phyloP scores from a whole-genome alignment of 2,113 vertebrate genomes.

The Guaruba guarouba region DNA sequence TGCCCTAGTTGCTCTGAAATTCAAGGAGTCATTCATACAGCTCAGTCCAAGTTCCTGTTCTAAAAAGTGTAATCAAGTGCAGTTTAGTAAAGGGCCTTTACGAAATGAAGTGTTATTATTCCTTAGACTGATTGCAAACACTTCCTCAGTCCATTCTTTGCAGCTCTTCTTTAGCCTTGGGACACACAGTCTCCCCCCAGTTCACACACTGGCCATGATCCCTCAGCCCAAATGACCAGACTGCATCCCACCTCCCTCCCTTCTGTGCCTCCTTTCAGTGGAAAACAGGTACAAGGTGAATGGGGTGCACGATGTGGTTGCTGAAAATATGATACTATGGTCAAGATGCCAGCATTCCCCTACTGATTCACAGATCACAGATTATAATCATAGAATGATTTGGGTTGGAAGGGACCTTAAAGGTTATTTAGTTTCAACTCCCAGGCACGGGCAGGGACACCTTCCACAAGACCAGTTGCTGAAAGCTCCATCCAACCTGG shows the following conservation, averaged over 20 bases:
- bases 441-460: background rate
- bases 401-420: background rate
- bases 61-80: background rate
- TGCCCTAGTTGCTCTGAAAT: background rate
- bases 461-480: background rate
- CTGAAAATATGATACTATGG: background rate
- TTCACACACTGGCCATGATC: background rate
- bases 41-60: background rate
- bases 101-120: background rate
- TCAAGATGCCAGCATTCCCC: background rate
- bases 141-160: background rate
- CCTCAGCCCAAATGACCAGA: accelerated
- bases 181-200: background rate
- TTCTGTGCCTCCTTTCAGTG: background rate
- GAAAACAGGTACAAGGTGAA: background rate
- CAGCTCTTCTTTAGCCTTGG: background rate
- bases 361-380: background rate
- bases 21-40: background rate
- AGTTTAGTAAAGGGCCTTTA: background rate
- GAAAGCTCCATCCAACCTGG: background rate
- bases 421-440: background rate
- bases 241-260: background rate
- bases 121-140: background rate
- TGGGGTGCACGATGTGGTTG: background rate
- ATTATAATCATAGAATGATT: background rate